Percentiles rank a stretch among this genome's conserved stretches.
These are phyloP conservation scores for Sebastes trivittatus DNA, from an alignment of 2,797 vertebrate genomes.

Conservation along the genomic window DNA sequence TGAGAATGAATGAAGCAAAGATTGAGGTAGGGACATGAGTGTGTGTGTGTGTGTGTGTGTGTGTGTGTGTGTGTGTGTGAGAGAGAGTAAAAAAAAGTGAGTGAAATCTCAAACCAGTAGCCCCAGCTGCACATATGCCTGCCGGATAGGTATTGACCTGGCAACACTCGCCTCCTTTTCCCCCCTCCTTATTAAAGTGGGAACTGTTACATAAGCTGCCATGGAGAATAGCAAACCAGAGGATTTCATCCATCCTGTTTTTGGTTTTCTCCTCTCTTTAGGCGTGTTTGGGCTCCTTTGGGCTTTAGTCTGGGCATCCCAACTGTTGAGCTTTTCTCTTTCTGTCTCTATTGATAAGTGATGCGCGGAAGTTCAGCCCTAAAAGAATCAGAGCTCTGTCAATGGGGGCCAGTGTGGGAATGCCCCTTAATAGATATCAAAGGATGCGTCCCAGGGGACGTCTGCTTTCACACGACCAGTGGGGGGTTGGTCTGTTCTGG, in stretches of 20 bases:
- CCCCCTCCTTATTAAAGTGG: slow-evolving; percentile 35
- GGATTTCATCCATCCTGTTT: slow-evolving; percentile 30
- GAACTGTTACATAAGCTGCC: slow-evolving; percentile 57
- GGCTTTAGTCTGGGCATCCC: slow-evolving; percentile 10
- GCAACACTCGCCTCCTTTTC: slow-evolving; percentile 11
- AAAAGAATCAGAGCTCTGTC: slow-evolving; percentile 49
- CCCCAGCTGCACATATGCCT: slow-evolving; percentile 35
- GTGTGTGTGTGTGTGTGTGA: neutral
- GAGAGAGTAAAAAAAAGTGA: neutral
- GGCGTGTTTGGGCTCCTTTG: neutral
- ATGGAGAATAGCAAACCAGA: slow-evolving; percentile 33
- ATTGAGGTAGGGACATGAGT: slow-evolving; percentile 2
- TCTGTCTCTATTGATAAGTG: slow-evolving; percentile 45
- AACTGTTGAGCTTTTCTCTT: slow-evolving; percentile 33
- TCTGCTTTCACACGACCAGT: slow-evolving; percentile 43
- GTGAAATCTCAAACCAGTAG: slow-evolving; percentile 24
- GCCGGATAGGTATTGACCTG: slow-evolving; percentile 40
- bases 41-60: neutral
- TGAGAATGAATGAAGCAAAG: slow-evolving; percentile 52
- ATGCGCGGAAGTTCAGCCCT: slow-evolving; percentile 9
- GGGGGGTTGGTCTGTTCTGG: slow-evolving; percentile 32
- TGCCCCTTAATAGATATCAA: slow-evolving; percentile 57
- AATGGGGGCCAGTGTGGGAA: slow-evolving; percentile 34
- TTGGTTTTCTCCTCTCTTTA: neutral
- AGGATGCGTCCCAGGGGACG: slow-evolving; percentile 42